Percentiles rank a stretch among this genome's conserved stretches.
phyloP scores from a whole-genome alignment of 1,140 invertebrate species.

The Microplitis demolitor region DNA sequence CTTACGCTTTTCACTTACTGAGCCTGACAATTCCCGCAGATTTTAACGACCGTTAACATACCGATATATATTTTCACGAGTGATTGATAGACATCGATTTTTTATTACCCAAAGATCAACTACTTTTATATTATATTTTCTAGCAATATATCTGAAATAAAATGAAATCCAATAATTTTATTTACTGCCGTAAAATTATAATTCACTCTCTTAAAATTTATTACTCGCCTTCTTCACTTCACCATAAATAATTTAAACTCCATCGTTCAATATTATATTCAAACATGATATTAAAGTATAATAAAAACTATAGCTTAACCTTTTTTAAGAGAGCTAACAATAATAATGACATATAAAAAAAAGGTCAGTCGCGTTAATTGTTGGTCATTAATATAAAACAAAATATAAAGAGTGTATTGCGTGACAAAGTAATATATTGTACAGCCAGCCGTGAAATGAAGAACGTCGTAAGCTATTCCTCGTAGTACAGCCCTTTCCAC shows the following conservation, averaged over 20 bases:
- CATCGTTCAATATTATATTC: too few species aligned
- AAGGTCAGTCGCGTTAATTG: too few species aligned
- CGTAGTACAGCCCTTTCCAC: conserved; percentile 10
- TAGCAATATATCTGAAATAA: background rate
- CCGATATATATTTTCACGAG: background rate
- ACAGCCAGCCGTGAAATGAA: conserved; percentile 35
- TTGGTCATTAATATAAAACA: too few species aligned
- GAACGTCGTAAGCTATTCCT: conserved; percentile 27
- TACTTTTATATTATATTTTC: background rate
- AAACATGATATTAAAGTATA: too few species aligned
- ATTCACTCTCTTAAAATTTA: too few species aligned
- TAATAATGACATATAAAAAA: too few species aligned
- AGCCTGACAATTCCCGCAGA: background rate
- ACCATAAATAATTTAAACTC: too few species aligned
- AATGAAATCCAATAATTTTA: background rate
- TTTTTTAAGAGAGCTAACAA: too few species aligned
- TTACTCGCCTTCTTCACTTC: too few species aligned
- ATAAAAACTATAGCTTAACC: too few species aligned
- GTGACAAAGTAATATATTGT: conserved; percentile 23
- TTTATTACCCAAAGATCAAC: background rate
- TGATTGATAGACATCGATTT: conserved; percentile 2
- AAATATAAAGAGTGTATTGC: conserved; percentile 10
- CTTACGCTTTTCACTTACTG: too few species aligned
- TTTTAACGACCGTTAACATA: conserved; percentile 10
- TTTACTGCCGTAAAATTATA: background rate